Conservation (phyloP, 2,797 vertebrate genomes). For the Prionace glauca region DNA sequence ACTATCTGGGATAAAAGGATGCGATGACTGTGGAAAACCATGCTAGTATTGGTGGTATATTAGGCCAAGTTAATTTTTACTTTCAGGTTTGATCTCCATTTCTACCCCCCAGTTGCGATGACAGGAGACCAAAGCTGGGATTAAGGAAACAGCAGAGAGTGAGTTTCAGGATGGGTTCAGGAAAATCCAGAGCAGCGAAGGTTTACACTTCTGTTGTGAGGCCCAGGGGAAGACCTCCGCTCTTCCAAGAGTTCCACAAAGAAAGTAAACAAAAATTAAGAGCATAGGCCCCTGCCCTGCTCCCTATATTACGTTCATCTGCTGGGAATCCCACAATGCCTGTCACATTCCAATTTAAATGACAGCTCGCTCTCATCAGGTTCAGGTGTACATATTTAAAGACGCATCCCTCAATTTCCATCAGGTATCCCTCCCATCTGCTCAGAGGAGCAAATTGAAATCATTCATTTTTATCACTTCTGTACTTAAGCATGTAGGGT, state of each 20-base stretch:
- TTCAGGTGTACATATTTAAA: background rate
- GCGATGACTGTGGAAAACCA: background rate
- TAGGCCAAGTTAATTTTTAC: background rate
- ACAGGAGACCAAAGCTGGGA: background rate
- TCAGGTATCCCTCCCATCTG: background rate
- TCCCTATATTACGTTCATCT: background rate
- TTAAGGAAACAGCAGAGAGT: background rate
- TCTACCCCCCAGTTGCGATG: background rate
- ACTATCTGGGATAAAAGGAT: background rate
- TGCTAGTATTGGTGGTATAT: background rate
- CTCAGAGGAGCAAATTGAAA: background rate
- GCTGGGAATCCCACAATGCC: background rate
- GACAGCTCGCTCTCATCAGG: background rate
- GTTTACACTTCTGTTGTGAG: background rate
- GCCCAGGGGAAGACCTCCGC: background rate
- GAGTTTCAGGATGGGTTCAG: background rate
- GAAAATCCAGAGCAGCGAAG: background rate
- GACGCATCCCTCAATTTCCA: background rate
- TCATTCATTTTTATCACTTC: background rate
- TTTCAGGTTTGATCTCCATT: background rate
- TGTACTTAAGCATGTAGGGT: background rate
- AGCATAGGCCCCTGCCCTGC: too few relatives aligned
- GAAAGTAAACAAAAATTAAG: too few relatives aligned
- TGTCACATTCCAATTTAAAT: background rate
- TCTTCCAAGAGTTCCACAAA: too few relatives aligned